These are phyloP conservation scores for Emys orbicularis DNA, from an alignment of 2,797 vertebrate species.

Conservation along the genomic window DNA sequence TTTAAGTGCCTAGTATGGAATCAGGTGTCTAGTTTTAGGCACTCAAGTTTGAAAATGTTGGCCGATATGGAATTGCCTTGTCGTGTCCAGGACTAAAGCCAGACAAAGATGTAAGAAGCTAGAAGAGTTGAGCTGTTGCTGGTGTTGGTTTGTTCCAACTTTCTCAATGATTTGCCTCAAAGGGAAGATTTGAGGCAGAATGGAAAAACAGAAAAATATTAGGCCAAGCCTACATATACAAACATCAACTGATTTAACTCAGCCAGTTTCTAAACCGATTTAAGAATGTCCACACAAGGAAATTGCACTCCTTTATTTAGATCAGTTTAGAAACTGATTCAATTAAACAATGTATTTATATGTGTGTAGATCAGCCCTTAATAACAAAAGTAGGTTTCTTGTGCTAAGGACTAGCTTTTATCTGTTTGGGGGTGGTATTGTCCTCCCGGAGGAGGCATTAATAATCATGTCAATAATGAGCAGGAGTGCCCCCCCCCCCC, in stretches of 20 bases:
- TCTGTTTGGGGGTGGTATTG: conserved; percentile 70
- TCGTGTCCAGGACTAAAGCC: not conserved
- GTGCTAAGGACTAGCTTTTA: conserved; percentile 66
- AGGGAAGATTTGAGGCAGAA: conserved; percentile 42
- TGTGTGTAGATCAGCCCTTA: conserved; percentile 63
- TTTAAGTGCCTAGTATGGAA: not conserved
- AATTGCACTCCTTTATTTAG: conserved; percentile 57
- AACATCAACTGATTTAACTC: conserved; percentile 1
- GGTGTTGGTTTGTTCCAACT: not conserved
- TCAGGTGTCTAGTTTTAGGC: not conserved
- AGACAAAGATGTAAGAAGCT: not conserved
- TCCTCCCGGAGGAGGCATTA: conserved; percentile 72
- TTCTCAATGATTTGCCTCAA: conserved; percentile 54
- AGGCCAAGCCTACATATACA: conserved; percentile 8
- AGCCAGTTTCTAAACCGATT: conserved; percentile 34
- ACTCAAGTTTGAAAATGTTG: not conserved
- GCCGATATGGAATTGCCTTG: not conserved
- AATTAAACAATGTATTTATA: conserved; percentile 61
- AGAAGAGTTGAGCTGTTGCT: not conserved
- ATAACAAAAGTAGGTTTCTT: conserved; percentile 61
- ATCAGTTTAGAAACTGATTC: conserved; percentile 66
- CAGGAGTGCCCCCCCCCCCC: conserved; percentile 61
- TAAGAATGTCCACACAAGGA: conserved; percentile 50
- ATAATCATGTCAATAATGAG: conserved; percentile 71
- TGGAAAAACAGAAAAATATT: conserved; percentile 2